phyloP scores from a whole-genome alignment of 2,113 vertebrate species.

The Dasypus novemcinctus region DNA sequence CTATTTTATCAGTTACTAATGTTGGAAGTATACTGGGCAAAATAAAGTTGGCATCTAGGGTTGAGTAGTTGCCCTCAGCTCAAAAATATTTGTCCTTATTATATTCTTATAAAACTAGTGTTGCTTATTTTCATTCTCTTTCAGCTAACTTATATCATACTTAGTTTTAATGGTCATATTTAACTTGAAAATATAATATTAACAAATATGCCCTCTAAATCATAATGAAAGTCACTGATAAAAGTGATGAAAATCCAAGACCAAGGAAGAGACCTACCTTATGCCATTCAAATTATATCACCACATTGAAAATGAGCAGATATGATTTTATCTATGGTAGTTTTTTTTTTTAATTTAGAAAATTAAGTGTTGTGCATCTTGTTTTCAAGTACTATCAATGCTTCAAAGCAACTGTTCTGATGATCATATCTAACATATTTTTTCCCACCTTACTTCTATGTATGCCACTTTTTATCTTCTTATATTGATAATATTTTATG shows the following conservation, averaged over 20 bases:
- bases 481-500: neutral
- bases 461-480: neutral
- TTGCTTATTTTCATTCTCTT: neutral
- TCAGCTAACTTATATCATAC: neutral
- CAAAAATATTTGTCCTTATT: neutral
- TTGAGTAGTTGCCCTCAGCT: neutral
- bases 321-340: neutral
- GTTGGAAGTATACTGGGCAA: neutral
- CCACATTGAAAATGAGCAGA: no score
- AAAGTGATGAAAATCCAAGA: neutral
- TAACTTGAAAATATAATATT: neutral
- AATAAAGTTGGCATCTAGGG: neutral
- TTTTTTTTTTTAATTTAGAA: neutral
- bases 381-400: neutral
- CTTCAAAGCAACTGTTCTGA: neutral
- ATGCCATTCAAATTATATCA: neutral
- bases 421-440: neutral
- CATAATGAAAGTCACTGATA: neutral
- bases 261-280: neutral
- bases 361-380: neutral
- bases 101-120: neutral
- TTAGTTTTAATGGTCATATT: neutral
- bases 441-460: neutral
- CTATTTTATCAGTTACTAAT: neutral
- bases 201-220: neutral